These are phyloP conservation scores for Epicauta chinensis DNA, from an alignment of 1,140 invertebrate genomes.

Conservation along the genomic window DNA sequence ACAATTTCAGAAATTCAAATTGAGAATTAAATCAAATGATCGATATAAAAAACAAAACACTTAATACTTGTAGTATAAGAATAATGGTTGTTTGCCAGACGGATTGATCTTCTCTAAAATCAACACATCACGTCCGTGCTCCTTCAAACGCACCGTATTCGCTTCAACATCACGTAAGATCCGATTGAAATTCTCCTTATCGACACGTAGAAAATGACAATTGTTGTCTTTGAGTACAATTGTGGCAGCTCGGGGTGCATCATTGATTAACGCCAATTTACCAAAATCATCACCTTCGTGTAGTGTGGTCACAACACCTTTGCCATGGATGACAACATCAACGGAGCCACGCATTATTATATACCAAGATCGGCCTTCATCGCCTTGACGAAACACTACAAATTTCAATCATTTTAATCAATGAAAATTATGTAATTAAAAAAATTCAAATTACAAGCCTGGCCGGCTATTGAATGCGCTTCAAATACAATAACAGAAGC, in stretches of 20 bases:
- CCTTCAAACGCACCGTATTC: conserved; percentile 80
- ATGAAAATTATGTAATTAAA: not conserved
- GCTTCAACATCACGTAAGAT: conserved; percentile 81
- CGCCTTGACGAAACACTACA: conserved; percentile 83
- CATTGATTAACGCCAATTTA: conserved; percentile 81
- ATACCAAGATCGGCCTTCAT: conserved; percentile 86
- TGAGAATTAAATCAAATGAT: not conserved
- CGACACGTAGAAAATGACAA: conserved; percentile 78
- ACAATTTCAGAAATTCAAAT: conserved; percentile 8
- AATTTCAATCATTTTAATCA: conserved; percentile 13
- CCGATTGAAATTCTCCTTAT: conserved; percentile 84
- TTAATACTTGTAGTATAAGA: conserved; percentile 57
- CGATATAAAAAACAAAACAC: no score
- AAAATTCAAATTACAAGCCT: conserved; percentile 68
- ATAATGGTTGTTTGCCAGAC: conserved; percentile 42
- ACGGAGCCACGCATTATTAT: conserved; percentile 80
- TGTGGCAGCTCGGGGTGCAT: conserved; percentile 80
- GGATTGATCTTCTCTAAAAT: conserved; percentile 70
- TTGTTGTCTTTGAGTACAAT: conserved; percentile 78
- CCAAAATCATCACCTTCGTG: conserved; percentile 87
- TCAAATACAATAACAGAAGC: conserved; percentile 78
- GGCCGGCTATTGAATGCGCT: conserved; percentile 69
- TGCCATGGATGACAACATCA: conserved; percentile 80
- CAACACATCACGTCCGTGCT: conserved; percentile 81
- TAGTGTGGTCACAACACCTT: conserved; percentile 76